phyloP scores from a whole-genome alignment of 1,140 invertebrate species.

The Psilanteris sp. region DNA sequence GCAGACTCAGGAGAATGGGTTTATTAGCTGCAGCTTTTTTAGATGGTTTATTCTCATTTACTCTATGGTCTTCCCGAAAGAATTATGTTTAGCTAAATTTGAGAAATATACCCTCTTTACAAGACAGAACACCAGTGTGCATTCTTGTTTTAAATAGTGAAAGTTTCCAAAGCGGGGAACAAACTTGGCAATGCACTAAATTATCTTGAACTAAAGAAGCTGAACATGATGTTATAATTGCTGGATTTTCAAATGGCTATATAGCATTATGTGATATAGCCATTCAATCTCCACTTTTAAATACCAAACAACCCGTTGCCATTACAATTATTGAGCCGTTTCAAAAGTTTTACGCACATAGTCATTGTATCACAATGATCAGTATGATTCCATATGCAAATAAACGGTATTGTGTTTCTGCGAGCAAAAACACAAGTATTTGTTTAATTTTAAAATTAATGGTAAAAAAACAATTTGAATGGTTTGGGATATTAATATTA shows the following conservation, averaged over 20 bases:
- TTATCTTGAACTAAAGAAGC: conserved; percentile 78
- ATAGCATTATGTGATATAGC: conserved; percentile 82
- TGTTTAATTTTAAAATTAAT: too few species aligned
- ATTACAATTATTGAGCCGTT: conserved; percentile 75
- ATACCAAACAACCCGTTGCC: conserved; percentile 68
- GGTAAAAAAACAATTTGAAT: too few species aligned
- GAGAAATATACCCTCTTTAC: conserved; percentile 71
- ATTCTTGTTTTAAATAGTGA: conserved; percentile 70
- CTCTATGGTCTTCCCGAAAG: conserved; percentile 81
- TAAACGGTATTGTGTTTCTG: conserved; percentile 74
- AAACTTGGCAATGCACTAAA: conserved; percentile 76
- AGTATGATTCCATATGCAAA: conserved; percentile 72
- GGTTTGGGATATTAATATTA: too few species aligned
- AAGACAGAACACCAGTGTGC: conserved; percentile 72
- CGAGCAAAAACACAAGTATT: too few species aligned
- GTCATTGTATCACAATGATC: conserved; percentile 73
- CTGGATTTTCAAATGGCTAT: conserved; percentile 84
- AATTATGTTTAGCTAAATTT: conserved; percentile 52
- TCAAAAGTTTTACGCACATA: conserved; percentile 78
- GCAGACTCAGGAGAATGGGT: conserved; percentile 81
- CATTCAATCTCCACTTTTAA: conserved; percentile 80
- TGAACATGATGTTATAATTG: conserved; percentile 80
- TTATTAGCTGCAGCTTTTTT: conserved; percentile 85
- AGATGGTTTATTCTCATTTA: conserved; percentile 83
- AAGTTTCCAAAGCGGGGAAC: conserved; percentile 59